These are phyloP conservation scores for Rhopilema esculentum DNA, from an alignment of 30 jellyfish, hydroid and myxozoan genomes.

Conservation along the genomic window DNA sequence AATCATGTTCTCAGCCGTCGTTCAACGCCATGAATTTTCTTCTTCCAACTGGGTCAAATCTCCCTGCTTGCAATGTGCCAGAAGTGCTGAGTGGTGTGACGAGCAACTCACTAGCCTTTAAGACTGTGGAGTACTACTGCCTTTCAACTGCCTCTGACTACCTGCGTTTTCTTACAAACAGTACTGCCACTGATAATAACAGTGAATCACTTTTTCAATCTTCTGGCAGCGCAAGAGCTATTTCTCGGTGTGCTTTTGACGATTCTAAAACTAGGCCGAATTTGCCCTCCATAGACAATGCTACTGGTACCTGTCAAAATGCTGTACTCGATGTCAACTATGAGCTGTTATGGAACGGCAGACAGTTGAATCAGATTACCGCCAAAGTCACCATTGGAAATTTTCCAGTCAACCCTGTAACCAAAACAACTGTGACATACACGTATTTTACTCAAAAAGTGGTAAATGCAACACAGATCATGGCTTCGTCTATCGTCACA, in stretches of 20 bases:
- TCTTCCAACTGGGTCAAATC: slow-evolving; percentile 11
- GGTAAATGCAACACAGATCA: slow-evolving; percentile 3
- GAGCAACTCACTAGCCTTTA: slow-evolving; percentile 19
- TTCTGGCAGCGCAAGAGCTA: neutral
- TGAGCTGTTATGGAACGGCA: slow-evolving; percentile 61
- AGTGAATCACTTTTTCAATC: slow-evolving; percentile 41
- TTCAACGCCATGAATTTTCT: slow-evolving; percentile 49
- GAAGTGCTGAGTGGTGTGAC: slow-evolving; percentile 57
- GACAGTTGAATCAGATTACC: slow-evolving; percentile 22
- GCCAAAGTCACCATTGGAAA: slow-evolving; percentile 70
- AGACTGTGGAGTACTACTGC: slow-evolving; percentile 73
- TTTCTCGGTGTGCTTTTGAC: slow-evolving; percentile 58
- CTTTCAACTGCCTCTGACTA: slow-evolving; percentile 12
- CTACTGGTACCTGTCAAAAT: slow-evolving; percentile 46
- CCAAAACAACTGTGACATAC: slow-evolving; percentile 46
- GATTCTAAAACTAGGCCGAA: slow-evolving; percentile 60
- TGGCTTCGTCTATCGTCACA: neutral
- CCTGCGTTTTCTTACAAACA: neutral
- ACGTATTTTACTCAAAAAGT: slow-evolving; percentile 32
- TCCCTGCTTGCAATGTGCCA: slow-evolving; percentile 63
- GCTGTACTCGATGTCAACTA: slow-evolving; percentile 74
- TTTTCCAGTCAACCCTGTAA: slow-evolving; percentile 34
- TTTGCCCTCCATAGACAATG: slow-evolving; percentile 24
- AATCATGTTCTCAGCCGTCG: slow-evolving; percentile 27
- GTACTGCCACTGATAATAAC: neutral